Conservation (phyloP, 2,888 invertebrate species). For the Helleia helle region DNA sequence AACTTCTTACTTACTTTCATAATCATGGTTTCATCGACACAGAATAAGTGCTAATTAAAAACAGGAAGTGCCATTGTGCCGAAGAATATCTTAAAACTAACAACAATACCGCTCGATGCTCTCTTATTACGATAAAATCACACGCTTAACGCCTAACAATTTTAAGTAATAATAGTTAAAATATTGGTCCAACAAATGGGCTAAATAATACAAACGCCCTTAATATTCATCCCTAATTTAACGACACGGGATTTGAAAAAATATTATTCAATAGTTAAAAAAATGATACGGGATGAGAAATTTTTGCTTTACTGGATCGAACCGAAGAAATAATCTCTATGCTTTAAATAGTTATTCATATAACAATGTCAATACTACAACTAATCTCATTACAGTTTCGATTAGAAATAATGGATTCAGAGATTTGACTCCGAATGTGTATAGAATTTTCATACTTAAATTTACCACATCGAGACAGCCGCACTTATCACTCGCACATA, state of each 20-base stretch:
- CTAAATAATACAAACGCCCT: constrained; percentile 75
- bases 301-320: constrained; percentile 53
- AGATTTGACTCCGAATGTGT: constrained; percentile 55
- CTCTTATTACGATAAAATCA: constrained; percentile 73
- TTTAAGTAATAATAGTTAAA: constrained; percentile 74
- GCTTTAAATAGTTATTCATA: constrained; percentile 64
- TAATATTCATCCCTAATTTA: constrained; percentile 74
- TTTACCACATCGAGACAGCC: constrained; percentile 66
- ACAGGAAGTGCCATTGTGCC: constrained; percentile 74
- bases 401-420: constrained; percentile 64
- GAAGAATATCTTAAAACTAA: constrained; percentile 71
- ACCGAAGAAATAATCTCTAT: constrained; percentile 67
- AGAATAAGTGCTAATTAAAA: constrained; percentile 74
- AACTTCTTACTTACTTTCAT: constrained; percentile 70
- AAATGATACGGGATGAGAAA: constrained; percentile 71
- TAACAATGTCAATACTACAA: constrained; percentile 73
- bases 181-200: constrained; percentile 75
- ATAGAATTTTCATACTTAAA: constrained; percentile 45
- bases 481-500: constrained; percentile 54
- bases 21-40: constrained; percentile 72
- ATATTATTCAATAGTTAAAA: constrained; percentile 73
- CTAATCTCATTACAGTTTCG: constrained; percentile 72
- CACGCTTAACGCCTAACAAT: constrained; percentile 74
- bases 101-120: constrained; percentile 73
- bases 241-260: constrained; percentile 73